Percentiles rank a stretch among this genome's conserved stretches.
These are phyloP conservation scores for Pseudorhiza aurosa DNA, from an alignment of 30 jellyfish, hydroid and myxozoan species.

Conservation along the genomic window DNA sequence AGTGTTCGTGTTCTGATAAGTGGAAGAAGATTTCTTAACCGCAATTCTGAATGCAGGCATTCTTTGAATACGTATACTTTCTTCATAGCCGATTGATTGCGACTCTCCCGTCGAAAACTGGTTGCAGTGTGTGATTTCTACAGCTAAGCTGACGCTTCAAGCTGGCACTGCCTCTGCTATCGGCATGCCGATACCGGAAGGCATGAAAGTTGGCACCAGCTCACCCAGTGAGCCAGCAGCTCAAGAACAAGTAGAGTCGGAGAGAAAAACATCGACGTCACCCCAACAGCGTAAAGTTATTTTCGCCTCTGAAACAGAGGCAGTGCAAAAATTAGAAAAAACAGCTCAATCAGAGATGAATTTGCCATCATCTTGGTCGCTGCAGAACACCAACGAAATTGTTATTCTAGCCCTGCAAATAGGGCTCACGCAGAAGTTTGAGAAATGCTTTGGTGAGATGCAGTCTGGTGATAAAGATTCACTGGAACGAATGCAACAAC, in stretches of 20 bases:
- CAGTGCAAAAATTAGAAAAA: constrained; percentile 28
- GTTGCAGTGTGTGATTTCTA: constrained; percentile 36
- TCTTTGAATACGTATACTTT: too few species aligned
- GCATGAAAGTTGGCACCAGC: constrained; percentile 10
- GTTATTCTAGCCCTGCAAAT: constrained; percentile 63
- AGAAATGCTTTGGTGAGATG: constrained; percentile 40
- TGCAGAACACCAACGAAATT: constrained; percentile 48
- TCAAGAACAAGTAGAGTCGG: constrained; percentile 22
- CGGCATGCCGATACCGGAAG: constrained; percentile 68
- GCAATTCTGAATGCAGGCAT: too few species aligned
- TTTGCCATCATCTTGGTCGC: constrained; percentile 67
- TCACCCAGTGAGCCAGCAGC: constrained; percentile 12
- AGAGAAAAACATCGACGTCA: constrained; percentile 5
- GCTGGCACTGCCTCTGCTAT: constrained; percentile 54
- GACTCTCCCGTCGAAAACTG: constrained; percentile 58
- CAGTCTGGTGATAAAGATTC: constrained; percentile 48
- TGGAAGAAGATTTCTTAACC: too few species aligned
- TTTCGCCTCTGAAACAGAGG: constrained; percentile 61
- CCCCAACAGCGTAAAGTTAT: constrained; percentile 62
- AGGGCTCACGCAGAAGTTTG: constrained; percentile 58
- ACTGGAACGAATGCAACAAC: constrained; percentile 30
- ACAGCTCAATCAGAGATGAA: constrained; percentile 54
- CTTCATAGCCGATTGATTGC: constrained; percentile 59
- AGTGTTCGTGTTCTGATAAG: too few species aligned
- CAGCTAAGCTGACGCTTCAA: constrained; percentile 52